Percentiles rank a stretch among this genome's conserved stretches.
Conservation (phyloP, 2,888 invertebrate species). For the Clanis bilineata region DNA sequence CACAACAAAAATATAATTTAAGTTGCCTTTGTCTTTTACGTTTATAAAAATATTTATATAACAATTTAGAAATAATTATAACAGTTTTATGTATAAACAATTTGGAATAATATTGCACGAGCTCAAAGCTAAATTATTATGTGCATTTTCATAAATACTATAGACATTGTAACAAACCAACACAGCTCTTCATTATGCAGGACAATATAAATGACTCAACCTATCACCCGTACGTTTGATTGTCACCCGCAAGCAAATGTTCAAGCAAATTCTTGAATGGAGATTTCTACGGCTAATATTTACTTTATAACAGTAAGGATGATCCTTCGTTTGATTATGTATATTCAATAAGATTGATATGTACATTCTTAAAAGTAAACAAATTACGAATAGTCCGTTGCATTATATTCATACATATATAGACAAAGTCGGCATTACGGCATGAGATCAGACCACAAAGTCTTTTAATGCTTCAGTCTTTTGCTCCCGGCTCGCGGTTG, state of each 20-base stretch:
- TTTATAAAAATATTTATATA: conserved; percentile 78
- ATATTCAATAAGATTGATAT: conserved; percentile 3
- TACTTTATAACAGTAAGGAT: not conserved
- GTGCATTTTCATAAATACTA: conserved; percentile 70
- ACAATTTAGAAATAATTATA: conserved; percentile 80
- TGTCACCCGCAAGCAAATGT: not conserved
- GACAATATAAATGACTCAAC: conserved; percentile 14
- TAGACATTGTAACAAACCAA: conserved; percentile 78
- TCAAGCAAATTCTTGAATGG: conserved; percentile 9
- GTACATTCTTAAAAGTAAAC: conserved; percentile 1
- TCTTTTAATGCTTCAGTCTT: conserved; percentile 13
- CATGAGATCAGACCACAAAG: conserved; percentile 13
- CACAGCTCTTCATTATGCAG: conserved; percentile 33
- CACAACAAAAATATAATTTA: conserved; percentile 80
- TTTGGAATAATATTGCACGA: conserved; percentile 81
- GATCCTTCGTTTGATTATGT: not conserved
- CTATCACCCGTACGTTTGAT: not conserved
- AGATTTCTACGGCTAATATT: conserved; percentile 8
- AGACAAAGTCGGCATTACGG: conserved; percentile 8
- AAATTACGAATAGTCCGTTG: not conserved
- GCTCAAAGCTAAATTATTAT: conserved; percentile 74
- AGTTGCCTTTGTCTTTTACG: conserved; percentile 79
- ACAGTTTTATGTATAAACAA: conserved; percentile 72
- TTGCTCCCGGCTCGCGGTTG: conserved; percentile 5
- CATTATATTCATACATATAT: not conserved